phyloP scores from a whole-genome alignment of 2,113 vertebrate species.

The Microcebus tavaratra region DNA sequence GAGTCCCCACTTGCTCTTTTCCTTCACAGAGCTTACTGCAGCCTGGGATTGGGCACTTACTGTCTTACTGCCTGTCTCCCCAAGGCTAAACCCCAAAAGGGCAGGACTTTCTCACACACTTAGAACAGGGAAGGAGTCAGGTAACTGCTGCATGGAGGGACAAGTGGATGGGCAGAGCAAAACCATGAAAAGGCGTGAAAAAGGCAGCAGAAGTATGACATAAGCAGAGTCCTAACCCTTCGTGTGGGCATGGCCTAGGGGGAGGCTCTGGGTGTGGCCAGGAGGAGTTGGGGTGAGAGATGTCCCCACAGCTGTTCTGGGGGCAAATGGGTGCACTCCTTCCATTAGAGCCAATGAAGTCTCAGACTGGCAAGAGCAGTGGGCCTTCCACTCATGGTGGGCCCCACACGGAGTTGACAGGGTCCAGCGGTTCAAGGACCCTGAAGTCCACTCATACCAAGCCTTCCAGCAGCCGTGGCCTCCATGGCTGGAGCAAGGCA shows the following conservation, averaged over 20 bases:
- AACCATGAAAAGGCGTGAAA: no score
- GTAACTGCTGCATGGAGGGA: not conserved
- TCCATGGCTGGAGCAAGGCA: not conserved
- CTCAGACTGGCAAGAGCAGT: not conserved
- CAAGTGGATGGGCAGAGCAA: not conserved
- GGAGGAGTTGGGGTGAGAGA: no score
- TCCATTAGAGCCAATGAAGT: not conserved
- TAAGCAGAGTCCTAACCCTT: not conserved
- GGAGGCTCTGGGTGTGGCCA: not conserved
- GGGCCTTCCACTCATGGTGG: not conserved
- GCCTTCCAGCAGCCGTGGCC: not conserved
- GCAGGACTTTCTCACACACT: no score
- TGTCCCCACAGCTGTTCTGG: not conserved
- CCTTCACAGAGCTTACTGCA: no score
- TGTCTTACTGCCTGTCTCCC: not conserved
- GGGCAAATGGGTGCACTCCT: not conserved
- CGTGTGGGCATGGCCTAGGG: not conserved
- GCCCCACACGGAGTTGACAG: no score
- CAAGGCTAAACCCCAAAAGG: not conserved
- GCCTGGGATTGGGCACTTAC: rapidly evolving
- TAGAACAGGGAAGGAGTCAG: not conserved
- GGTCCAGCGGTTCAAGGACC: no score
- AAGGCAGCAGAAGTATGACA: no score
- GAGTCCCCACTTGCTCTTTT: not conserved
- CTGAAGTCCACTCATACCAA: not conserved